Conservation (phyloP, 2,113 vertebrate genomes). For the Pagrus major region DNA sequence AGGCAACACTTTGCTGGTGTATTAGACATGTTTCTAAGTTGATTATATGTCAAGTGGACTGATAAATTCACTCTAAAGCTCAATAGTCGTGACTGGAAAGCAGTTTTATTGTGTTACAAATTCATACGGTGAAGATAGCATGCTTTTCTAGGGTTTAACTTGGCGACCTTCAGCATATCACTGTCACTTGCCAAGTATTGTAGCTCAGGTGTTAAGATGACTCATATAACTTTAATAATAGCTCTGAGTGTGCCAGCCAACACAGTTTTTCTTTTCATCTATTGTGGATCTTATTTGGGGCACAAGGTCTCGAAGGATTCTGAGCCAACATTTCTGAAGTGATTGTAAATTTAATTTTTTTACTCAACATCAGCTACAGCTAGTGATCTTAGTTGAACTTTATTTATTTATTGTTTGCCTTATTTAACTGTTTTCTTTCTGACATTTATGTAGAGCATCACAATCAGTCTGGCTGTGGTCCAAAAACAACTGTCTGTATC, state of each 20-base stretch:
- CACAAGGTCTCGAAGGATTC: neutral
- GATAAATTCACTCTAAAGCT: neutral
- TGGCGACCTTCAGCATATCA: neutral
- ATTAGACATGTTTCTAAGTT: neutral
- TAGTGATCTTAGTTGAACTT: neutral
- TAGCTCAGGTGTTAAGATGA: neutral
- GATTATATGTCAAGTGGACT: neutral
- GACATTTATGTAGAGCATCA: neutral
- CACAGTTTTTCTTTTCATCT: conserved; percentile 11
- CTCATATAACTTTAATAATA: neutral
- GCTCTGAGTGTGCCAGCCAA: neutral
- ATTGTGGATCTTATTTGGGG: neutral
- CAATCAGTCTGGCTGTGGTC: neutral
- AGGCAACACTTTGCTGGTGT: neutral
- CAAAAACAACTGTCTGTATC: neutral
- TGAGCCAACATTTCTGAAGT: neutral
- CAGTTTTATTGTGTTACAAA: neutral
- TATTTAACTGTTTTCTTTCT: neutral
- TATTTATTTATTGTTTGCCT: neutral
- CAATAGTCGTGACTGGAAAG: too few relatives aligned
- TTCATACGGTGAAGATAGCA: neutral
- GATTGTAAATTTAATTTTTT: neutral
- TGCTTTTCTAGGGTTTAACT: neutral
- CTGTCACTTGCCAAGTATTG: neutral
- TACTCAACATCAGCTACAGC: neutral